Evolutionary conservation across 2,113 vertebrate genomes (phyloP).

Genomic region (Melanerpes aurifrons): DNA sequence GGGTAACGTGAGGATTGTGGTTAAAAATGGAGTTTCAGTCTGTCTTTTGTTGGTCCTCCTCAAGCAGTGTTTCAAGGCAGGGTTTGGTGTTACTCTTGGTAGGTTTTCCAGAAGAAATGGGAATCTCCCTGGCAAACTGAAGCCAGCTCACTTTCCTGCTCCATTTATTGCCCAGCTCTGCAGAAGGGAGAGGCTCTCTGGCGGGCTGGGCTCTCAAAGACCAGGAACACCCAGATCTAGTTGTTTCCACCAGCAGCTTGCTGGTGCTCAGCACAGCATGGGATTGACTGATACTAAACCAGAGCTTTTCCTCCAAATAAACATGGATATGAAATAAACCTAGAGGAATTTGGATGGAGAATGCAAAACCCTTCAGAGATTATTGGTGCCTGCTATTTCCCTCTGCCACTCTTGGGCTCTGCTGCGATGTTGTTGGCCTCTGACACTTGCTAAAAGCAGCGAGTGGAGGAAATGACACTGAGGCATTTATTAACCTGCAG

Average conservation of each 20-base stretch:
- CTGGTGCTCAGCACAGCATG: background rate
- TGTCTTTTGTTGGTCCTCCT: background rate
- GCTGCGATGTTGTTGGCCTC: background rate
- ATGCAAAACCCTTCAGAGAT: background rate
- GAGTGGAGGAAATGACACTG: conserved; percentile 8
- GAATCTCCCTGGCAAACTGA: background rate
- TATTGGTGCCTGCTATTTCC: background rate
- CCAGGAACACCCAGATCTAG: background rate
- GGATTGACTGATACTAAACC: background rate
- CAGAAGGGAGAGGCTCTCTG: background rate
- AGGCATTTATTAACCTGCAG: conserved; percentile 29
- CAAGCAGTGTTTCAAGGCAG: background rate
- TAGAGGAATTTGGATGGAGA: background rate
- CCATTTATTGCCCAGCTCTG: background rate
- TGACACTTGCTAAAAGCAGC: conserved; percentile 11
- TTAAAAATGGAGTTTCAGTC: background rate
- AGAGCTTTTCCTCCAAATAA: background rate
- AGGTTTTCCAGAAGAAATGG: background rate
- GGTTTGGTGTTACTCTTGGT: background rate
- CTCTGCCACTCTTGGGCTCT: background rate
- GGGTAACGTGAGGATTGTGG: background rate
- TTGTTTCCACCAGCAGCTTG: background rate
- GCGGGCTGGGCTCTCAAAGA: background rate
- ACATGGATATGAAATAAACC: background rate
- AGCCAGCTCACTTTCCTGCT: background rate